A percentile compares a stretch with the other conserved stretches of the same genome.
These are phyloP conservation scores for Hesperophylax magnus DNA, from an alignment of 1,140 invertebrate genomes.

Conservation along the genomic window DNA sequence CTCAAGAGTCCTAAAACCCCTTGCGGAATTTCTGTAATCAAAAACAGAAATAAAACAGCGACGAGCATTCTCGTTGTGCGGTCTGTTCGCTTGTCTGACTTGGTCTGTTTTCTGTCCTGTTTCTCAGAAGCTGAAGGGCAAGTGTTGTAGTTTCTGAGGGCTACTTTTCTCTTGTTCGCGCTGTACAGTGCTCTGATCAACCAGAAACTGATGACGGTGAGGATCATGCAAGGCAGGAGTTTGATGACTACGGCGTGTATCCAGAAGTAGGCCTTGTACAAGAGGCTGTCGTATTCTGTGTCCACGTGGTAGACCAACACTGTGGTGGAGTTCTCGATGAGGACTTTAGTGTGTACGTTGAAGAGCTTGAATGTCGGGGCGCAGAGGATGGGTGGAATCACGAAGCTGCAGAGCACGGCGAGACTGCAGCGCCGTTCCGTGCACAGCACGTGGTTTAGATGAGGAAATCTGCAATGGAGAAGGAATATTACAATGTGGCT, in stretches of 20 bases:
- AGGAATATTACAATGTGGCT: too few relatives aligned
- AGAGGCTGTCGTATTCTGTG: conserved; percentile 72
- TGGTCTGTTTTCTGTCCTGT: conserved; percentile 69
- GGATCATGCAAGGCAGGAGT: conserved; percentile 85
- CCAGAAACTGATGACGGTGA: conserved; percentile 86
- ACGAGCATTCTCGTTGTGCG: conserved; percentile 92
- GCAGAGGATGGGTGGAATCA: conserved; percentile 83
- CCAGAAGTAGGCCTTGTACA: conserved; percentile 87
- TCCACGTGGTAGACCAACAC: conserved; percentile 77
- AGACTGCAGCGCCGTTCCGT: conserved; percentile 79
- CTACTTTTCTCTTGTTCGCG: conserved; percentile 78
- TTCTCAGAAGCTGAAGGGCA: conserved; percentile 68
- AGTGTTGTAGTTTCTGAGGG: conserved; percentile 75
- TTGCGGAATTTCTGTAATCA: conserved; percentile 90
- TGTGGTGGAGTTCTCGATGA: conserved; percentile 65
- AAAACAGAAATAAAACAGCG: conserved; percentile 87
- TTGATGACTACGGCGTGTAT: conserved; percentile 89
- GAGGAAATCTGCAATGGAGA: conserved; percentile 64
- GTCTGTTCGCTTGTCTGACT: conserved; percentile 81
- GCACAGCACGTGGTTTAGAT: conserved; percentile 72
- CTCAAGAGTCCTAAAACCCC: conserved; percentile 82
- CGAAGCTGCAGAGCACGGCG: conserved; percentile 81
- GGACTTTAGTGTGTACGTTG: conserved; percentile 66
- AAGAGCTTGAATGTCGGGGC: conserved; percentile 81
- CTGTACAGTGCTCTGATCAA: conserved; percentile 82